These are phyloP conservation scores for Cyrtodaria siliqua DNA, from an alignment of 2,888 invertebrate genomes.

Conservation along the genomic window DNA sequence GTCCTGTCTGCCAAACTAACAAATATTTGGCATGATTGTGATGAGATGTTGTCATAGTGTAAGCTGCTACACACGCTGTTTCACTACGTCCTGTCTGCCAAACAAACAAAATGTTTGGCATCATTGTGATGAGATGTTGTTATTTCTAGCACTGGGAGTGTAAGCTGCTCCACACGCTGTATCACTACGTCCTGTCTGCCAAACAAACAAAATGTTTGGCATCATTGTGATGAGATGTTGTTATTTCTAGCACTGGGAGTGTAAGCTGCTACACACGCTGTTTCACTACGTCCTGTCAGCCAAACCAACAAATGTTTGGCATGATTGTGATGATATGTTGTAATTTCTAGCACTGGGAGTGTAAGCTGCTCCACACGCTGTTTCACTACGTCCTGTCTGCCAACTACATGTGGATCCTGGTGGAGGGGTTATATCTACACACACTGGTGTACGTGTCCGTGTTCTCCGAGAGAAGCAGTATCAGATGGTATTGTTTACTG, in stretches of 20 bases:
- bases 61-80: constrained; percentile 89
- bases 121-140: too few species aligned
- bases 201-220: too few species aligned
- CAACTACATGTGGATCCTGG: constrained; percentile 91
- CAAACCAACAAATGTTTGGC: too few species aligned
- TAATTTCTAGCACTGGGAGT: constrained; percentile 88
- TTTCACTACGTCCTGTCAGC: constrained; percentile 90
- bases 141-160: constrained; percentile 89
- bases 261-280: constrained; percentile 89
- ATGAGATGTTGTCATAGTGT: too few species aligned
- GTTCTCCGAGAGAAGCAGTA: constrained; percentile 89
- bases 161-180: constrained; percentile 89
- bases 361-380: constrained; percentile 89
- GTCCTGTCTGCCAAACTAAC: constrained; percentile 90
- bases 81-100: constrained; percentile 90
- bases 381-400: constrained; percentile 90
- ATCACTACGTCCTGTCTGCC: constrained; percentile 90
- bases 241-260: constrained; percentile 88
- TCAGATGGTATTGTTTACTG: constrained; percentile 88
- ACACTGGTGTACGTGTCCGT: constrained; percentile 90
- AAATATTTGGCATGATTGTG: too few species aligned
- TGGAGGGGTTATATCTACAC: constrained; percentile 91
- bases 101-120: too few species aligned
- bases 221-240: too few species aligned
- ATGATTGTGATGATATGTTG: not conserved